A percentile compares a stretch with the other conserved stretches of the same genome.
Conservation (phyloP, 2,113 vertebrate genomes). For the Myodes glareolus region DNA sequence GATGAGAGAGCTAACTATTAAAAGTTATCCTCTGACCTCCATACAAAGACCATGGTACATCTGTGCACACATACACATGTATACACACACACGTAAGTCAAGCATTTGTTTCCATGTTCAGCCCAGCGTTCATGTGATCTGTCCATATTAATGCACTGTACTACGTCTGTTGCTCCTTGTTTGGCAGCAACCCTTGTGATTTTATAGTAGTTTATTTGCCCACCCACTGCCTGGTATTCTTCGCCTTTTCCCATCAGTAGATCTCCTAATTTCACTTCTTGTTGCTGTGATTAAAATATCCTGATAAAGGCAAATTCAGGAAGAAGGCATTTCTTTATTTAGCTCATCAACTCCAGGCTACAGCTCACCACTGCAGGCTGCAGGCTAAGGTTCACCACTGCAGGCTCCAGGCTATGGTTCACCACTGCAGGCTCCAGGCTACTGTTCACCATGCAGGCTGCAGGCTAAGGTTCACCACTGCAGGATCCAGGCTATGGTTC, state of each 20-base stretch:
- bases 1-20: neutral
- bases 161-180: neutral
- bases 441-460: too few species aligned
- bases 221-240: neutral
- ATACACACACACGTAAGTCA: neutral
- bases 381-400: neutral
- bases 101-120: neutral
- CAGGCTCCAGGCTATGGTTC: neutral
- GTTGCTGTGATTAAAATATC: neutral
- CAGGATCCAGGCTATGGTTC: neutral
- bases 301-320: neutral
- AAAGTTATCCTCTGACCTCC: neutral
- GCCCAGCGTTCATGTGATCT: neutral
- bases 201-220: neutral
- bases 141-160: neutral
- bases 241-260: neutral
- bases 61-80: neutral
- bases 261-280: neutral
- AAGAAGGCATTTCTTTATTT: neutral
- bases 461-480: neutral
- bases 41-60: neutral
- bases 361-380: neutral
- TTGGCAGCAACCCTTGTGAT: neutral
- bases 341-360: neutral
- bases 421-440: too few species aligned